Conservation (phyloP, 2,888 invertebrate species). For the Choreutis nemorana region DNA sequence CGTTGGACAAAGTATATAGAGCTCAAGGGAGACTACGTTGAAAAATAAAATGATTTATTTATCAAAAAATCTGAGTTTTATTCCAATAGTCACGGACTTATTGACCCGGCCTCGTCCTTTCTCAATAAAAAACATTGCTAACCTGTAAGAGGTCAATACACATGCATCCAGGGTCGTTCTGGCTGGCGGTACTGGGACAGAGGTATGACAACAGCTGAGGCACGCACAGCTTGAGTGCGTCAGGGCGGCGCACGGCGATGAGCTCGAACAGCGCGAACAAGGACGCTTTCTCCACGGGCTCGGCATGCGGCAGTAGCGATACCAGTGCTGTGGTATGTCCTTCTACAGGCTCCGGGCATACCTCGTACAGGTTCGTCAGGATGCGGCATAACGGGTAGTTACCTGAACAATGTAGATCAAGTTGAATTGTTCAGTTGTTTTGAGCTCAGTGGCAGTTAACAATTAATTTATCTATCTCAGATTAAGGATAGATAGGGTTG, state of each 20-base stretch:
- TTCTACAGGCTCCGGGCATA: slow-evolving; percentile 85
- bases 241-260: slow-evolving; percentile 82
- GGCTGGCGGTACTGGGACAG: slow-evolving; percentile 38
- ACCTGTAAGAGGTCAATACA: slow-evolving; percentile 55
- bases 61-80: too few relatives aligned
- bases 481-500: too few relatives aligned
- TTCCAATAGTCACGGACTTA: too few relatives aligned
- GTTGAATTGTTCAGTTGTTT: slow-evolving; percentile 7
- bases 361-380: slow-evolving; percentile 88
- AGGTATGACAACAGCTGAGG: slow-evolving; percentile 84
- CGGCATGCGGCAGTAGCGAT: slow-evolving; percentile 81
- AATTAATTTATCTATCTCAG: too few relatives aligned
- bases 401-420: too few relatives aligned
- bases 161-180: slow-evolving; percentile 49
- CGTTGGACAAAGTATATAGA: too few relatives aligned
- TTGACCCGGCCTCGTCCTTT: too few relatives aligned
- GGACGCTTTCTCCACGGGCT: slow-evolving; percentile 85
- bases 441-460: neutral
- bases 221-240: slow-evolving; percentile 82
- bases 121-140: too few relatives aligned
- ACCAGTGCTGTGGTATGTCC: slow-evolving; percentile 86
- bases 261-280: slow-evolving; percentile 83
- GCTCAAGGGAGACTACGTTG: too few relatives aligned
- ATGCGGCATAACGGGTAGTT: slow-evolving; percentile 90
- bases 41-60: too few relatives aligned